phyloP scores from a whole-genome alignment of 2,888 invertebrate species.

The Agonopterix subpropinquella region DNA sequence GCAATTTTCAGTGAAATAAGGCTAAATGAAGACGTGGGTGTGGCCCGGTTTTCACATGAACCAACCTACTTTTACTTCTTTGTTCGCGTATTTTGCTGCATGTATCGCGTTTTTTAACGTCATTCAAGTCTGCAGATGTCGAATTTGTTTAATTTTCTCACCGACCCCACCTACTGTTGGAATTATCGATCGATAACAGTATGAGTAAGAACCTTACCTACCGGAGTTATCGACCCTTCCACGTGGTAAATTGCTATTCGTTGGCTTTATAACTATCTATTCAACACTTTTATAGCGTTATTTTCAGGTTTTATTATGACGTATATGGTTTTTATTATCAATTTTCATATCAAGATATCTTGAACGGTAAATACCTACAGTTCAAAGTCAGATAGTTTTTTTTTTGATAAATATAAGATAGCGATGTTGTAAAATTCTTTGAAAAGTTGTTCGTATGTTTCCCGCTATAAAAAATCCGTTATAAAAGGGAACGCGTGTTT shows the following conservation, averaged over 20 bases:
- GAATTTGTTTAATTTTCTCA: conserved; percentile 10
- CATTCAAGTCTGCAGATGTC: conserved; percentile 3
- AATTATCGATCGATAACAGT: conserved; percentile 23
- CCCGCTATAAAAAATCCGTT: conserved; percentile 40
- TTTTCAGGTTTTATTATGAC: background rate
- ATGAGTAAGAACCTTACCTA: conserved; percentile 5
- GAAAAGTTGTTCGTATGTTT: conserved; percentile 3
- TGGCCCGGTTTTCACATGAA: conserved; percentile 4
- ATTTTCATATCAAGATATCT: background rate
- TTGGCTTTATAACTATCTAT: conserved; percentile 7
- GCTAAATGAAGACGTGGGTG: conserved; percentile 4
- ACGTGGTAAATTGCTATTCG: conserved; percentile 37
- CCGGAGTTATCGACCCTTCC: conserved; percentile 16
- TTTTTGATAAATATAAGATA: background rate
- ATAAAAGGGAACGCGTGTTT: conserved; percentile 39
- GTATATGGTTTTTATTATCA: background rate
- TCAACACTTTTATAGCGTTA: conserved; percentile 10
- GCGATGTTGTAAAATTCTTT: background rate
- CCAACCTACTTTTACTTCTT: conserved; percentile 5
- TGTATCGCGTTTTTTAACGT: background rate
- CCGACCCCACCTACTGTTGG: conserved; percentile 19
- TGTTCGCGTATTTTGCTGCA: conserved; percentile 1
- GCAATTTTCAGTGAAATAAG: background rate
- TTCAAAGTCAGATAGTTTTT: background rate
- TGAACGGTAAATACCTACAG: conserved; percentile 1